phyloP scores from a whole-genome alignment of 2,888 invertebrate species.

The Dusona sp. region DNA sequence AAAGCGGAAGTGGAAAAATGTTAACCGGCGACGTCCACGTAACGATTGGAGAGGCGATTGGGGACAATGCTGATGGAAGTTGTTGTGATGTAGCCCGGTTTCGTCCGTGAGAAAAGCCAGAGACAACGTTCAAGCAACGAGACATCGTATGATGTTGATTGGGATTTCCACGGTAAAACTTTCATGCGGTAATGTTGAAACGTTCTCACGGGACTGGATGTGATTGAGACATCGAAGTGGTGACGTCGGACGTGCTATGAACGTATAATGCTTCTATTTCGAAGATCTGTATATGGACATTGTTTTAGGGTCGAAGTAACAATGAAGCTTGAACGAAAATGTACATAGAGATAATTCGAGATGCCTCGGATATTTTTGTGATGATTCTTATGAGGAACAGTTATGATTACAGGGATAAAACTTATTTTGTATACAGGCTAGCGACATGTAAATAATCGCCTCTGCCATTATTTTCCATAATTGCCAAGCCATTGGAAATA shows the following conservation, averaged over 20 bases:
- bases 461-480: neutral
- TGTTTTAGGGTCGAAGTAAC: conserved; percentile 1
- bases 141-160: conserved; percentile 59
- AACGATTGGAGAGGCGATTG: conserved; percentile 50
- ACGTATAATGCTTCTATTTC: conserved; percentile 33
- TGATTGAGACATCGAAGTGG: conserved; percentile 40
- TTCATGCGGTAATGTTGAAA: conserved; percentile 44
- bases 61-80: conserved; percentile 61
- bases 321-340: neutral
- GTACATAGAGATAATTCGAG: neutral
- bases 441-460: neutral
- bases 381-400: neutral
- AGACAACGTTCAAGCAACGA: conserved; percentile 8
- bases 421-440: neutral
- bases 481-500: neutral
- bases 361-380: neutral
- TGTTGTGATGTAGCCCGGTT: conserved; percentile 27
- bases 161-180: conserved; percentile 49
- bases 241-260: conserved; percentile 43
- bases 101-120: conserved; percentile 25
- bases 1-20: conserved; percentile 52
- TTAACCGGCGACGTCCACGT: conserved; percentile 51
- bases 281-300: neutral
- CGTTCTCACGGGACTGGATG: conserved; percentile 42
- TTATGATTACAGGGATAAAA: neutral